Evolutionary conservation across 2,797 vertebrate genomes (phyloP).

Genomic region (Simalia tracyae): DNA sequence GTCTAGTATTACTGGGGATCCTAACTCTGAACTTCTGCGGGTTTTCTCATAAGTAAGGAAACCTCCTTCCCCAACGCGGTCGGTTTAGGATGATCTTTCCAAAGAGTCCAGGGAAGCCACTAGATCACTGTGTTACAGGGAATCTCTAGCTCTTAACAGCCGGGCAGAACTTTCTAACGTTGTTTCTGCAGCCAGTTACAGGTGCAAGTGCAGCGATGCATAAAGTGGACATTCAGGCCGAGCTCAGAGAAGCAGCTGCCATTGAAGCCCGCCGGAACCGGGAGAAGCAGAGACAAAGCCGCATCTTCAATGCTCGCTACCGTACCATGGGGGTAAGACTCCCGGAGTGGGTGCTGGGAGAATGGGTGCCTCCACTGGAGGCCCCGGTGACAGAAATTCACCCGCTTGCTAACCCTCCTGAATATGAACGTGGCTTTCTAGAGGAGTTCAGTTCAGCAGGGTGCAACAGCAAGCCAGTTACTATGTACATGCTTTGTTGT

Average conservation of each 20-base stretch:
- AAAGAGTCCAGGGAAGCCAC: neutral
- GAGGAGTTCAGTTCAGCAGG: neutral
- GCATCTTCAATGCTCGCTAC: constrained; percentile 75
- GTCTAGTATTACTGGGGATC: neutral
- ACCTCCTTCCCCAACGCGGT: neutral
- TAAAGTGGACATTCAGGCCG: constrained; percentile 60
- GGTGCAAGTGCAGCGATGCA: constrained; percentile 68
- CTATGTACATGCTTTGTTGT: neutral
- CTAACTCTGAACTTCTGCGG: neutral
- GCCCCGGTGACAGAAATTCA: neutral
- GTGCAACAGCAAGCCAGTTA: neutral
- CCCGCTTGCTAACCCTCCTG: too few species aligned
- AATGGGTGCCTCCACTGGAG: neutral
- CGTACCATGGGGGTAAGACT: constrained; percentile 78
- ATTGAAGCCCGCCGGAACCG: constrained; percentile 67
- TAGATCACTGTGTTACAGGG: neutral
- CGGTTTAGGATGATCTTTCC: neutral
- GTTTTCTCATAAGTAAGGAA: neutral
- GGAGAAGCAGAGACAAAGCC: constrained; percentile 71
- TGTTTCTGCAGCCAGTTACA: neutral
- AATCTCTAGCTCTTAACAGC: neutral
- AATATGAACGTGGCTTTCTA: neutral
- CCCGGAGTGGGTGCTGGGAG: neutral
- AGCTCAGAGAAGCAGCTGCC: constrained; percentile 60
- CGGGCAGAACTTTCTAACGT: neutral